Base-by-base conservation (phyloP, 2,797 vertebrate species). In the Orestias chungarensis region DNA sequence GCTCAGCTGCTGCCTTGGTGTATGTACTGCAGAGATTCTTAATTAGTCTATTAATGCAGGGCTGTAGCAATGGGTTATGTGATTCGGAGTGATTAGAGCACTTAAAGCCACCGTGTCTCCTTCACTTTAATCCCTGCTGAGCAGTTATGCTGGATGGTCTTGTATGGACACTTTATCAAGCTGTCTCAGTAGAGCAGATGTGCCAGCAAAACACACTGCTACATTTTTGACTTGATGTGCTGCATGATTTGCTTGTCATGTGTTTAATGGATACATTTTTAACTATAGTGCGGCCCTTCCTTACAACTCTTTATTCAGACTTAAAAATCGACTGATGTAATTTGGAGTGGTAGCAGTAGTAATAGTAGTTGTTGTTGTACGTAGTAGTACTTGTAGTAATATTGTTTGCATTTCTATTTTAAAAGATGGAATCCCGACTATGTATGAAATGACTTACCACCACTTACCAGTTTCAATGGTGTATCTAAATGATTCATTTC, bases 41-140 rank as follows among this genome's bases (percentile, higher is more conserved):
- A 85, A 92, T 89, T 89, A 87, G 81, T 87, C 85, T 83, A 78
- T 89, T 88, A 85, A 78, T 84, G 86, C 73, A 12, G 80, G 81
- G 62, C 85, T 70, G 85, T 71, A 75, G 70, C 66, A 25, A 76
- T 71, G 74, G 87, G 84, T 87, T 87, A 81, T 85, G 80, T 87
- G 87, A 91, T 89, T 84, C 71, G 68, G 82, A 68, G 85, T 84
- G 83, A 85, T 93, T 89, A 85, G 76, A 85, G 83, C 86, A 81
- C 88, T 91, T 89, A 76, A 85, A 88, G 81, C 79, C 88, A 74
- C 80, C 87, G 68, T 79, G 79, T 79, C 81, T 82, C 73, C 84
- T 68, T 18, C 61, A 85, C 84, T 72, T 88, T 88, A 82, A 84
- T 86, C 76, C 89, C 86, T 42, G 55, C 81, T 80, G 84, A 83